Conservation (phyloP, 1,140 invertebrate species). For the Drosophila pseudoananassae region DNA sequence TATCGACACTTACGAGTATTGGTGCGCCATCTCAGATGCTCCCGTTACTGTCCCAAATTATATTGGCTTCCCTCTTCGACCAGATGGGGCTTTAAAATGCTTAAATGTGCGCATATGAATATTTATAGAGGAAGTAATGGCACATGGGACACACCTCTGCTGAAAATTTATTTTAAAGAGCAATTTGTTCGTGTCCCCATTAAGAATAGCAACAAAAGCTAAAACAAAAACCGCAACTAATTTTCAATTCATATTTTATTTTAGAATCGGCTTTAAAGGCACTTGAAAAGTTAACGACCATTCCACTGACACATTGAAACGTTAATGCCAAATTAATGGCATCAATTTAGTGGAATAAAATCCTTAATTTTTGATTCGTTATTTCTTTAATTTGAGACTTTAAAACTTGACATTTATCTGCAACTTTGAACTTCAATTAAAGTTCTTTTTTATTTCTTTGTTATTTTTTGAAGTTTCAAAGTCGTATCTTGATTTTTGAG, state of each 20-base stretch:
- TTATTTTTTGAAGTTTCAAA: conserved; percentile 12
- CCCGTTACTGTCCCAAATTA: conserved; percentile 45
- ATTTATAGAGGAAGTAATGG: conserved; percentile 22
- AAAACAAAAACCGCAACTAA: background rate
- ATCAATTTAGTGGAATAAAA: background rate
- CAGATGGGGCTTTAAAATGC: conserved; percentile 34
- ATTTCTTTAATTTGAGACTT: background rate
- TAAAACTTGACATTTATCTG: conserved; percentile 3
- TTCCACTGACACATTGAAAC: conserved; percentile 10
- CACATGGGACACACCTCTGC: conserved; percentile 31
- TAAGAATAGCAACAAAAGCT: background rate
- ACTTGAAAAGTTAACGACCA: conserved; percentile 15
- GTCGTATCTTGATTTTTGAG: conserved; percentile 18
- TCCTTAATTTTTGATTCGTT: background rate
- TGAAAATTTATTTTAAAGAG: background rate
- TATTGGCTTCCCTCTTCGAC: conserved; percentile 18
- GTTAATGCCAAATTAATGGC: conserved; percentile 18
- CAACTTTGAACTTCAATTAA: conserved; percentile 17
- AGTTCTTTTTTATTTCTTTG: conserved; percentile 18
- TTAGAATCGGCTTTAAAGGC: conserved; percentile 10
- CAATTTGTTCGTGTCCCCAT: background rate
- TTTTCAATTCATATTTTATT: conserved; percentile 11
- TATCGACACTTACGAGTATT: conserved; percentile 36
- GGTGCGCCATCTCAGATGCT: conserved; percentile 24
- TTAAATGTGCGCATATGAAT: conserved; percentile 21